Conservation (phyloP, 2,888 invertebrate genomes). For the Thymelicus acteon region DNA sequence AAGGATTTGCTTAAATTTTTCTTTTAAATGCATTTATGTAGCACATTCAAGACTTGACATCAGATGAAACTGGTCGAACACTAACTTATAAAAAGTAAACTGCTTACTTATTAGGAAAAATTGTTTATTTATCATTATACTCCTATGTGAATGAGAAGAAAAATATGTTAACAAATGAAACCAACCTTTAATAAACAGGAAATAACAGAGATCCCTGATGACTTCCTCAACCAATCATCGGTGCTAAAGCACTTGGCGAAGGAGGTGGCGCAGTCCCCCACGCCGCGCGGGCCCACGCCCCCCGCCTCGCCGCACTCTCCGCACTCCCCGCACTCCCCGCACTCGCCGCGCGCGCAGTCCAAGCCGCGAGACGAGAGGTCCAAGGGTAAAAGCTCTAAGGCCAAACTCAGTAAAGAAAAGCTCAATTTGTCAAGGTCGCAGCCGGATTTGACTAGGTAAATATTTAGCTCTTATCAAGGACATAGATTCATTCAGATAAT, state of each 20-base stretch:
- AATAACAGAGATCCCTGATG: slow-evolving; percentile 93
- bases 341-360: slow-evolving; percentile 54
- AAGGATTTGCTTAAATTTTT: too few species aligned
- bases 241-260: slow-evolving; percentile 93
- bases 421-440: slow-evolving; percentile 91
- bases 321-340: slow-evolving; percentile 43
- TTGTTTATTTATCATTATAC: too few species aligned
- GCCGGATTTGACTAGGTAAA: slow-evolving; percentile 90
- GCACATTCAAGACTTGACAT: too few species aligned
- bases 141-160: background rate
- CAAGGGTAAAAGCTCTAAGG: slow-evolving; percentile 69
- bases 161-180: background rate
- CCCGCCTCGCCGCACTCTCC: slow-evolving; percentile 66
- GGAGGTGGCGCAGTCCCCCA: slow-evolving; percentile 86
- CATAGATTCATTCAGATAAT: too few species aligned
- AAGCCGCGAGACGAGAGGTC: slow-evolving; percentile 58
- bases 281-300: slow-evolving; percentile 67
- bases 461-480: background rate
- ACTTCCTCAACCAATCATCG: slow-evolving; percentile 92
- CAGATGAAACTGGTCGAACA: too few species aligned
- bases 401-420: slow-evolving; percentile 83
- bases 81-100: too few species aligned
- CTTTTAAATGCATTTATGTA: too few species aligned
- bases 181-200: slow-evolving; percentile 74
- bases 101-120: too few species aligned